Evolutionary conservation across 2,888 invertebrate genomes (phyloP), one percentile per base, ranked within the genome.

Genomic region (Eulithis prunata): DNA sequence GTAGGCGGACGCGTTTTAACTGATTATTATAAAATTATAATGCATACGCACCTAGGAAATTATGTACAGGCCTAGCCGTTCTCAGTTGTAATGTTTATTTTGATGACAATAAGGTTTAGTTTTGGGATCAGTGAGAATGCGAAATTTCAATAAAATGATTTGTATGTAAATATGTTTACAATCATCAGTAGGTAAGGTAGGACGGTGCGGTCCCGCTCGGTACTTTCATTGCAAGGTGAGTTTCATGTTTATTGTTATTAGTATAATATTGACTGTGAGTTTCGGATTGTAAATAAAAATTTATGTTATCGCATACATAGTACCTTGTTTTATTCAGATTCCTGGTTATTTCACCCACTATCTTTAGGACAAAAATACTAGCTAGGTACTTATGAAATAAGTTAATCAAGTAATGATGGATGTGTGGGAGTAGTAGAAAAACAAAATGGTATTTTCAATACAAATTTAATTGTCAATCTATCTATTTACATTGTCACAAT

Each of bases 211-310:
- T 78, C 75, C 78, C 83, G 81, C 84, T 77, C 79, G 84, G 84
- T 87, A 85, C 81, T 85, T 79, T 85, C 83, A 81, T 81, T 81
- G 83, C 74, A 83, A 76, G 82, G 80, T 81, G 78, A 85, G 81
- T 82, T 84, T 83, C 81, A 88, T 89, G 87, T 88, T 89, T 87
- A 53, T 53, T 66, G 62, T 62, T 66, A 66, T 86, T 87, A 84
- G 64, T 21, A 21, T 21, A 21, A 64, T 88, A 64, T 88, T 88
- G 83, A 89, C 86, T 91, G 90, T 91, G 89, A 89, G 88, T 89
- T 91, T 90, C 85, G 88, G 89, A 85, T 87, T 92, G 91, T 92
- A 91, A 91, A 92, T 92, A 92, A 91, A 91, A 90, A 90, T 87
- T 89, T 92, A 92, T 91, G 91, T 91, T 91, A 92, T 89, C 85